Conservation (phyloP, 1,140 invertebrate species). For the Idris sp. region DNA sequence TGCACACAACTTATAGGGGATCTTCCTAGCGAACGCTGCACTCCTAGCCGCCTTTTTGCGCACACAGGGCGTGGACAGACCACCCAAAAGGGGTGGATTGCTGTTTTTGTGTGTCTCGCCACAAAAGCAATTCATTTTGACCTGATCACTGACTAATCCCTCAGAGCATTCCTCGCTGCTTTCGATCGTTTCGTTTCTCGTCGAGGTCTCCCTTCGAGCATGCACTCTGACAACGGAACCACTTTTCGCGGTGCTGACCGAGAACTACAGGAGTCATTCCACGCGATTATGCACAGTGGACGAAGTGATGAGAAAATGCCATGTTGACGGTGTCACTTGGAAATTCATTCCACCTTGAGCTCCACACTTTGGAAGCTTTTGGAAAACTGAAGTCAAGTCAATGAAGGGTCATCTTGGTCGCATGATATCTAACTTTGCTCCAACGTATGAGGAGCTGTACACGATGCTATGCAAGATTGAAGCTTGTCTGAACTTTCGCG, state of each 20-base stretch:
- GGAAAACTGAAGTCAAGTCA: background rate
- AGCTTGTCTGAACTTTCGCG: background rate
- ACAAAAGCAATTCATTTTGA: conserved; percentile 53
- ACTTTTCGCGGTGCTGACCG: conserved; percentile 7
- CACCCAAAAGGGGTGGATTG: conserved; percentile 58
- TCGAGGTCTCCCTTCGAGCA: background rate
- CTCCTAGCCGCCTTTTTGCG: background rate
- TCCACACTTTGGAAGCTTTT: background rate
- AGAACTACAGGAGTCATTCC: background rate
- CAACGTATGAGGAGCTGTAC: background rate
- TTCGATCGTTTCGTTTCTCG: conserved; percentile 14
- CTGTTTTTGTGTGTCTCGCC: conserved; percentile 59
- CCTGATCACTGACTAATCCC: conserved; percentile 22
- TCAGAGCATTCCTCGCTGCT: conserved; percentile 4
- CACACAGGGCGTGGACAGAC: background rate
- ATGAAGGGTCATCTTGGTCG: background rate
- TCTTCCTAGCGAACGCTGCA: no score
- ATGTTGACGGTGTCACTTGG: no score
- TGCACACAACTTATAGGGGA: no score
- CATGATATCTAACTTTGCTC: background rate
- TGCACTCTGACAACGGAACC: conserved; percentile 21
- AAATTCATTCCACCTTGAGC: background rate
- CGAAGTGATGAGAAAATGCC: background rate
- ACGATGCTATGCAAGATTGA: background rate
- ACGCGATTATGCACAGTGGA: background rate